Conservation (phyloP, 2,797 vertebrate genomes). For the Danio aesculapii region DNA sequence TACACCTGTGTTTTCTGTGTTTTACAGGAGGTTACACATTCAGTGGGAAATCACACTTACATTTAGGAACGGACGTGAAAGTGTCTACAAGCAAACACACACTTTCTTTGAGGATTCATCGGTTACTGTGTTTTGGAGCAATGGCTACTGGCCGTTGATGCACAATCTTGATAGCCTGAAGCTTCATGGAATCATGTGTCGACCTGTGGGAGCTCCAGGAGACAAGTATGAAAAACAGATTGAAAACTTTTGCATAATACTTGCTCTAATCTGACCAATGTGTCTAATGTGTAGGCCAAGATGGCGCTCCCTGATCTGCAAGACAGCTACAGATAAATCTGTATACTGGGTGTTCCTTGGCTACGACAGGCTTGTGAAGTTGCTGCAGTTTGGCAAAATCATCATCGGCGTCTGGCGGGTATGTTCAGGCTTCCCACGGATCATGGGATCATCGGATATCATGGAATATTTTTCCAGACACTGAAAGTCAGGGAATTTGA, state of each 20-base stretch:
- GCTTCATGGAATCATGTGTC: constrained; percentile 81
- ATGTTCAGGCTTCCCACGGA: constrained; percentile 29
- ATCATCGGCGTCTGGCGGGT: constrained; percentile 90
- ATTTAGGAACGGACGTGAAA: constrained; percentile 73
- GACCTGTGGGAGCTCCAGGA: constrained; percentile 61
- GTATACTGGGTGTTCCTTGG: constrained; percentile 71
- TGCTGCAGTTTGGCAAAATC: constrained; percentile 80
- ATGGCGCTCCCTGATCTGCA: constrained; percentile 82
- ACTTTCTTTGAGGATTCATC: constrained; percentile 81
- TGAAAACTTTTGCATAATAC: not conserved
- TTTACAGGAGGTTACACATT: constrained; percentile 68
- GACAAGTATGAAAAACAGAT: constrained; percentile 72
- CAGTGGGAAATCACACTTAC: constrained; percentile 85
- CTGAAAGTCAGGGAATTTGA: no score
- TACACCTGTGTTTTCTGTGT: not conserved
- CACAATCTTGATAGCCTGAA: constrained; percentile 77
- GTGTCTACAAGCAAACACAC: constrained; percentile 70
- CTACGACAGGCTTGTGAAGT: constrained; percentile 79
- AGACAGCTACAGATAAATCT: constrained; percentile 68
- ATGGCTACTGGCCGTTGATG: constrained; percentile 72
- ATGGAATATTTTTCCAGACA: no score
- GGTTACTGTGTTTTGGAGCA: constrained; percentile 81
- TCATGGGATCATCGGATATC: no score
- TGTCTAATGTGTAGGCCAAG: constrained; percentile 73
- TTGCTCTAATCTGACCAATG: not conserved